Evolutionary conservation across 2,113 vertebrate species (phyloP).

Genomic region (Podarcis cretensis): DNA sequence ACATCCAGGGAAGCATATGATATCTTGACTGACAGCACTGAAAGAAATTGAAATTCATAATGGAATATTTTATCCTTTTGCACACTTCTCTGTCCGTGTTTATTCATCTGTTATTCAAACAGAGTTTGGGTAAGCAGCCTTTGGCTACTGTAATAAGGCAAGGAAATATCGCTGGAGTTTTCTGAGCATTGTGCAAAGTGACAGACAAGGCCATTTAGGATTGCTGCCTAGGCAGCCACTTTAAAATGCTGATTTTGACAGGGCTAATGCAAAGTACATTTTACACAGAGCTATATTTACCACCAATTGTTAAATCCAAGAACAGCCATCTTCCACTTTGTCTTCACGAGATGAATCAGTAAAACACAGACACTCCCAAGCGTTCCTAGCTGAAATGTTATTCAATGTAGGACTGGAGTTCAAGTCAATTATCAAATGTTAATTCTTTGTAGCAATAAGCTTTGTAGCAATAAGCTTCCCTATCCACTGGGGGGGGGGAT

Average conservation of each 20-base stretch:
- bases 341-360: constrained; percentile 4
- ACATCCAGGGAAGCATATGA: background rate
- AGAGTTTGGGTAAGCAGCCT: background rate
- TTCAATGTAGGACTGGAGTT: background rate
- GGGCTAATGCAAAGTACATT: constrained; percentile 22
- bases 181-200: constrained; percentile 30
- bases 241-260: constrained; percentile 37
- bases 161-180: constrained; percentile 34
- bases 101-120: constrained; percentile 11
- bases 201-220: constrained; percentile 27
- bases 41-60: background rate
- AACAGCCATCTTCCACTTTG: background rate
- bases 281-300: background rate
- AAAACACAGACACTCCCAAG: background rate
- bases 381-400: background rate
- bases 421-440: background rate
- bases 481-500: background rate
- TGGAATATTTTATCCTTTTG: background rate
- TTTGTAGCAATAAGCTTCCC: background rate
- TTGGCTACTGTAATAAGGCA: constrained; percentile 14
- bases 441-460: background rate
- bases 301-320: background rate
- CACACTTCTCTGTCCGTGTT: background rate
- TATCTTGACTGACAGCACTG: background rate
- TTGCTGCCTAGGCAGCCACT: constrained; percentile 6